These are phyloP conservation scores for Rhagoletis zephyria DNA, from an alignment of 1,140 invertebrate species.

Conservation along the genomic window DNA sequence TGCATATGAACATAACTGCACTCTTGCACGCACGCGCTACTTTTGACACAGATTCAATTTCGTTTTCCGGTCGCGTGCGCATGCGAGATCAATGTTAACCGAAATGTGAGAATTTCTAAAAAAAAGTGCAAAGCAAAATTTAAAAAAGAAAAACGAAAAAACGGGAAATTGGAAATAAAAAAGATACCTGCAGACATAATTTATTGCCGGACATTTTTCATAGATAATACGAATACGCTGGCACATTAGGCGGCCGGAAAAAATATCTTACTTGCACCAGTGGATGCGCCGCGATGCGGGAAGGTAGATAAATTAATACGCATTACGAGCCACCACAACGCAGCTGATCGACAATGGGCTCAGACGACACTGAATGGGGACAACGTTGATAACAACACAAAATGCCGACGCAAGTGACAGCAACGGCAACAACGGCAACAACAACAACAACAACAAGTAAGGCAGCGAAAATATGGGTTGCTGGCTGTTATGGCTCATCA, in stretches of 20 bases:
- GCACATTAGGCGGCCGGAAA: conserved; percentile 27
- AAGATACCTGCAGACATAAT: neutral
- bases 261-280: neutral
- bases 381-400: conserved; percentile 1
- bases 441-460: neutral
- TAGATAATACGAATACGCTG: neutral
- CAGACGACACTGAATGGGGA: conserved; percentile 20
- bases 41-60: conserved; percentile 45
- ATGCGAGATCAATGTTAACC: conserved; percentile 34
- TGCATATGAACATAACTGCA: conserved; percentile 21
- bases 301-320: neutral
- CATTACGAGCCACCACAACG: neutral
- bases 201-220: neutral
- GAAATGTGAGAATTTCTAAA: neutral
- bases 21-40: conserved; percentile 15
- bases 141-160: neutral
- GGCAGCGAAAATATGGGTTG: neutral
- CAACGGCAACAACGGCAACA: neutral
- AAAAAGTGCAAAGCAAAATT: neutral
- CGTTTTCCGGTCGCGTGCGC: conserved; percentile 39
- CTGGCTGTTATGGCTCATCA: conserved; percentile 12
- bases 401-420: neutral
- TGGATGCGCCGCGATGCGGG: neutral
- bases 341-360: conserved; percentile 3
- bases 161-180: neutral